Evolutionary conservation across 2,797 vertebrate species (phyloP), one percentile per base, ranked within the genome.

Genomic region (Moxostoma hubbsi): DNA sequence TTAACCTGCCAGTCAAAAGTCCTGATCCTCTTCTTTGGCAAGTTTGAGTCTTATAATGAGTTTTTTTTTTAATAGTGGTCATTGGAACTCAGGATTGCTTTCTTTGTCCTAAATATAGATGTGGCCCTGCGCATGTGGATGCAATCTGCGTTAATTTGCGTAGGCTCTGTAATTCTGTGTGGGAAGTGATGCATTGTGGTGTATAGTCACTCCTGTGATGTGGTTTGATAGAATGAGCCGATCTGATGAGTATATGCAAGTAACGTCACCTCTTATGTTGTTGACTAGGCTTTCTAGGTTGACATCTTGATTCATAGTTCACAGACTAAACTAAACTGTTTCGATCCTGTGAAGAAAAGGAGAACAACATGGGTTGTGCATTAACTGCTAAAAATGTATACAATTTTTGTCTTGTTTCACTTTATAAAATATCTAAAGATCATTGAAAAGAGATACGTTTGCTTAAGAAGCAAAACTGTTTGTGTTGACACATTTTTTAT

Each of bases 81-180:
- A 9, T 15, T 76, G 13, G 5, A 61, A 45, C 63, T 45, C 9
- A 12, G 6, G 16, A 58, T 67, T 16, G 18, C 64, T 24, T 77
- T 77, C 64, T 59, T 68, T 70, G 57, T 61, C 66, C 49, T 62
- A 77, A 70, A 70, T 77, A 62, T 77, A 70, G 18, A 59, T 53
- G 16, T 54, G 47, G 61, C 73, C 66, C 62, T 59, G 59, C 77
- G 66, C 75, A 63, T 78, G 71, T 81, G 75, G 51, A 71, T 54
- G 54, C 54, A 72, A 78, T 50, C 63, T 54, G 57, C 61, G 58
- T 71, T 81, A 50, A 68, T 76, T 49, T 57, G 45, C 63, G 6
- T 16, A 47, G 67, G 36, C 64, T 74, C 58, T 70, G 4, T 68
- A 66, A 72, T 78, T 18, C 58, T 12, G 36, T 68, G 66, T 16